Evolutionary conservation across 2,888 invertebrate genomes (phyloP), one percentile per base, ranked within the genome.

Genomic region (Ophioninae sp.): DNA sequence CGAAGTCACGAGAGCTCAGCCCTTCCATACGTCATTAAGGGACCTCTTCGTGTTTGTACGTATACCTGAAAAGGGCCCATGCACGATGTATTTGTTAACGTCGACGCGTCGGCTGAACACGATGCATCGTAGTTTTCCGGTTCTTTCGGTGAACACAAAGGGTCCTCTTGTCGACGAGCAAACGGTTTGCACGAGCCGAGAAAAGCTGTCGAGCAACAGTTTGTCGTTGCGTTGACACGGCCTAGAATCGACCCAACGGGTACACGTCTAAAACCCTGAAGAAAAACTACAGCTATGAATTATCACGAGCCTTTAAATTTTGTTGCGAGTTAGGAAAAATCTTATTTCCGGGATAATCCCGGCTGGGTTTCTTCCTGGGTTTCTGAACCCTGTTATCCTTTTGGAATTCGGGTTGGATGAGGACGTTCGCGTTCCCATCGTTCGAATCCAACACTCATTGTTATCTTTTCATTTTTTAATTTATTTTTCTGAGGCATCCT

Each of bases 181-280:
- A 67, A 68, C 79, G 64, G 67, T 81, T 67, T 73, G 69, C 65
- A 69, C 69, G 69, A 50, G 56, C 30, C 61, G 67, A 10, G 39
- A 20, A 41, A 70, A 76, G 65, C 74, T 50, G 50, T 50, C 6
- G 69, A 61, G 86, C 86, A 86, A 86, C 86, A 86, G 86, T 85
- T 86, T 85, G 85, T 79, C 78, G 70, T 50, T 39, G 37, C 61
- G 39, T 59, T 65, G 41, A 41, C 65, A 23, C 59, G 20, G 6
- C 13, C 50, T 20, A 56, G 50, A 37, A 76, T 65, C 37, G 39
- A 23, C 44, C 56, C 17, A 62, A 20, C 70, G 50, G 76, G 64
- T 72, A 79, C 21, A 57, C 41, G 57, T 80, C 72, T 70, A 30
- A 17, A 7, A 7, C 23, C 41, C 61, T 6, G 21, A 37, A 57